Evolutionary conservation across 2,113 vertebrate genomes (phyloP).

Genomic region (Etia nguti): DNA sequence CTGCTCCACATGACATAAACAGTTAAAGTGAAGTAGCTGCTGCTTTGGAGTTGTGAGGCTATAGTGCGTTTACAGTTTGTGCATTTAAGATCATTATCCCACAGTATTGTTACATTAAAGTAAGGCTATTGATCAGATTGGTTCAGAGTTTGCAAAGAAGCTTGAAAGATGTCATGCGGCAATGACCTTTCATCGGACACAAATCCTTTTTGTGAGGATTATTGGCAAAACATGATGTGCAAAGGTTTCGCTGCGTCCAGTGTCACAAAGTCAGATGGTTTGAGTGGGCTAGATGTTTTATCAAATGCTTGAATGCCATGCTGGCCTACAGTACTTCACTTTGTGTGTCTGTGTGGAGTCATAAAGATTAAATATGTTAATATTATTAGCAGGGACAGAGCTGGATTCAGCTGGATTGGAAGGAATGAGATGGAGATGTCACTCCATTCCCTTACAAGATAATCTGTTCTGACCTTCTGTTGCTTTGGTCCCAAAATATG

Average conservation of each 20-base stretch:
- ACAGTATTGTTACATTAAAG: neutral
- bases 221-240: neutral
- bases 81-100: neutral
- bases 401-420: neutral
- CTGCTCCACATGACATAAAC: neutral
- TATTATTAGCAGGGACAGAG: neutral
- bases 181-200: neutral
- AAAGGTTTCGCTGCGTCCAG: neutral
- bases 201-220: neutral
- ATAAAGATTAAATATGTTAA: constrained; percentile 13
- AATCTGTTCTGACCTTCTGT: constrained; percentile 37
- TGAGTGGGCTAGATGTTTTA: neutral
- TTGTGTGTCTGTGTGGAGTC: neutral
- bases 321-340: neutral
- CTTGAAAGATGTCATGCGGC: neutral
- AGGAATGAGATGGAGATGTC: constrained; percentile 16
- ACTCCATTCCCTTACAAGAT: constrained; percentile 19
- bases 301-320: neutral
- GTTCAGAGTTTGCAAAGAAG: neutral
- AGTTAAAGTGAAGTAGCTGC: neutral
- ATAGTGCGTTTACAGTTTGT: neutral
- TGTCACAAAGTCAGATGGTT: neutral
- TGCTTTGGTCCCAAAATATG: neutral
- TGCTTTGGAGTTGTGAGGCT: neutral
- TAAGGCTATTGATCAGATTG: neutral